Evolutionary conservation across 1,140 invertebrate genomes (phyloP).

Genomic region (Propsilocerus akamusi): DNA sequence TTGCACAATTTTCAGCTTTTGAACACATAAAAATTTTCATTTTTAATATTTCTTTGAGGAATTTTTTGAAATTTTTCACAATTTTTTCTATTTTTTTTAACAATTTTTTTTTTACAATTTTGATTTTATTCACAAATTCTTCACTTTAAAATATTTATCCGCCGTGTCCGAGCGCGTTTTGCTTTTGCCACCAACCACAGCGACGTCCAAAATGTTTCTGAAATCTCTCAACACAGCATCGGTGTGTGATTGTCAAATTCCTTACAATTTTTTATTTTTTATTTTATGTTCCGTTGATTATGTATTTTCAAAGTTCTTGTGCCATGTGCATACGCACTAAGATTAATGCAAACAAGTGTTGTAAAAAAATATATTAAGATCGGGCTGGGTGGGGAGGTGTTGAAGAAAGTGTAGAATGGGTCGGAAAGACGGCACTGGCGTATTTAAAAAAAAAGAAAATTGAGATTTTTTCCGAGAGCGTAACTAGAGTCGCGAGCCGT

Average conservation of each 20-base stretch:
- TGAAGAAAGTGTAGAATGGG: too few relatives aligned
- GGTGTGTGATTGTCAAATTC: neutral
- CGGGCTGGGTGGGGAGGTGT: too few relatives aligned
- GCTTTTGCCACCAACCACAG: neutral
- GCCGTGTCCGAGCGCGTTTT: neutral
- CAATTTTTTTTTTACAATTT: neutral
- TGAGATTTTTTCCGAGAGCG: too few relatives aligned
- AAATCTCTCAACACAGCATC: neutral
- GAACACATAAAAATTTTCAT: neutral
- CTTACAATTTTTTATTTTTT: neutral
- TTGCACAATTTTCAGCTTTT: neutral
- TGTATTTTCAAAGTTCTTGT: neutral
- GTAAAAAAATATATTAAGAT: too few relatives aligned
- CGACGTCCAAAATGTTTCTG: conserved; percentile 2
- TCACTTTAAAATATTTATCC: neutral
- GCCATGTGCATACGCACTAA: neutral
- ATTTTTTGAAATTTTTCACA: neutral
- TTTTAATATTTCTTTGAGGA: neutral
- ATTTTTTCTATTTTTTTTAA: neutral
- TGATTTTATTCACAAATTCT: too few relatives aligned
- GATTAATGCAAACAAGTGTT: conserved; percentile 3
- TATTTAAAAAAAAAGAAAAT: too few relatives aligned
- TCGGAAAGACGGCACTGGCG: too few relatives aligned
- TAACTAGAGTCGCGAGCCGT: too few relatives aligned
- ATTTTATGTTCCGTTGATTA: neutral